Evolutionary conservation across 2,888 invertebrate genomes (phyloP), one percentile per base, ranked within the genome.

Genomic region (Phortica okadai): DNA sequence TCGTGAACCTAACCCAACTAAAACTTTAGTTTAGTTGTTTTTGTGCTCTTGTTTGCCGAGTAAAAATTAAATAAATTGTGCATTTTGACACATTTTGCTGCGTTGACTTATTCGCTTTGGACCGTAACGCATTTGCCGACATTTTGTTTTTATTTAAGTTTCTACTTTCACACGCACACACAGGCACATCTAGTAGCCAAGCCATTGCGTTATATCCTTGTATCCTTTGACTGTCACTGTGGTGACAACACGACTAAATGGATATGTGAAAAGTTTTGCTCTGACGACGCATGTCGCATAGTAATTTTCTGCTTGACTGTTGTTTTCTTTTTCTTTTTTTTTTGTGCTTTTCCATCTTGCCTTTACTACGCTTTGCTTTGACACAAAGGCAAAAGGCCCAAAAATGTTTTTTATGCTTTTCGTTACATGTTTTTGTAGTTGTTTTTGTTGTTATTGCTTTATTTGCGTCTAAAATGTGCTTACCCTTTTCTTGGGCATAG

Each of bases 31-130:
- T 59, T 59, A n/a, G 7, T 8, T 62, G 33, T 33, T 33, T 33
- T 33, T 33, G 33, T 4, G 8, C 5, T 25, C 25, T 62, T 62
- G 21, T 62, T 62, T 62, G 25, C 21, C 62, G 84, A 82, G 79
- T 82, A 84, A 88, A 88, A 89, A 89, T 89, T 90, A 90, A 88
- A 89, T 90, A 89, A 89, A 89, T 89, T 87, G 89, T 84, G 82
- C 89, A 83, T 90, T 90, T 86, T 89, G 89, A 89, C 89, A 89
- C 88, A 89, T 89, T 90, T 84, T 85, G 88, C 84, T 81, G 85
- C 86, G 89, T 88, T 86, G 86, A 86, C 89, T 88, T 88, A 85
- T 86, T 88, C 80, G 82, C 78, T 77, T 70, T 69, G 45, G 45
- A 70, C 56, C 62, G 62, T 62, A 74, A 54, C 54, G 66, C 73